Base-by-base conservation (phyloP, 2,888 invertebrate species). In the Marronus borbonicus region DNA sequence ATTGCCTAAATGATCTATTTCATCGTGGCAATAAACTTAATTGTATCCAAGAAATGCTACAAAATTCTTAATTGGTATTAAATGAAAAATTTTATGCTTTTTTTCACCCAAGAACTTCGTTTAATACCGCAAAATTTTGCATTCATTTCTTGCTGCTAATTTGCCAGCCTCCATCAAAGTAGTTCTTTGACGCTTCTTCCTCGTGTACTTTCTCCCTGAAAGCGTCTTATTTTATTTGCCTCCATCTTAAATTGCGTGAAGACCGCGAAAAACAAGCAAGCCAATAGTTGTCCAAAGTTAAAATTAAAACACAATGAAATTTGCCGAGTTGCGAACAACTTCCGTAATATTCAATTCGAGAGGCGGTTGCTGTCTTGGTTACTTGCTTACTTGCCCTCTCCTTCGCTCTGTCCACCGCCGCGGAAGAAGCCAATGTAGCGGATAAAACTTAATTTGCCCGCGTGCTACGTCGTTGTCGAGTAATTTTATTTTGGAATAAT, bases 301-400 rank as follows among this genome's bases (percentile, higher is more conserved):
- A 66, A 66, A 66, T 66, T 66, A 66, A 66, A 66, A 66, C 44
- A 31, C 39, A 66, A 66, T 66, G 36, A 66, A 66, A 66, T 66
- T 66, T 44, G 65, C 65, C 17, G 20, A 55, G 55, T 55, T 55
- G 55, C 55, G 8, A 20, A 20, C 55, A 55, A 55, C 17, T 55
- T 55, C 20, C 20, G 8, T 55, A 55, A 55, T 55, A 55, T 55
- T 55, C 55, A 55, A 55, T 55, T 20, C 20, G 52, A 55, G 55
- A 20, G 55, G 55, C 10, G 55, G 55, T 17, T 24, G 55, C 20
- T 55, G 7, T 55, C 55, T 55, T 20, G 55, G 44, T 31, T 31
- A 31, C 5, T 31, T 31, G 31, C 44, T 44, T 44, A 12, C 44
- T 44, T 44, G 1, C 44, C 44, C 44, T 44, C 44, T 8, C 44